Conservation (phyloP, 2,797 vertebrate species). For the Aeoliscus strigatus region DNA sequence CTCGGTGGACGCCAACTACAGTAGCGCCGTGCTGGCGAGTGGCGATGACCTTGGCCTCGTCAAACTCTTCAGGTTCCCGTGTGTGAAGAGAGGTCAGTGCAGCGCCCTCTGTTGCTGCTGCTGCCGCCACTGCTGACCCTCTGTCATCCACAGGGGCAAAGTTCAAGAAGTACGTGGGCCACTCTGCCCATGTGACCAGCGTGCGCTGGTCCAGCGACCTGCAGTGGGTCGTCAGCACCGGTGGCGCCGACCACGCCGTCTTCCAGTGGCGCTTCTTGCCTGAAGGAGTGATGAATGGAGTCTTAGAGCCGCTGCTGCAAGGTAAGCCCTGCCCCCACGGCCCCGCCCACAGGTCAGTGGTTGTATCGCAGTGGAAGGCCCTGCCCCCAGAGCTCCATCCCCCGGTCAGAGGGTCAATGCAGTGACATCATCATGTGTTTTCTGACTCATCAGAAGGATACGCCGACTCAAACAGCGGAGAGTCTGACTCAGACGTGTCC, state of each 20-base stretch:
- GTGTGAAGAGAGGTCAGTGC: conserved; percentile 91
- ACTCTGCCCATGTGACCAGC: conserved; percentile 96
- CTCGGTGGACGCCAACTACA: conserved; percentile 95
- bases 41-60: conserved; percentile 96
- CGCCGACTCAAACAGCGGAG: conserved; percentile 95
- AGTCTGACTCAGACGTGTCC: conserved; percentile 96
- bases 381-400: no score
- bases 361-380: no score
- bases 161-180: conserved; percentile 96
- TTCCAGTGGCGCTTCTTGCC: conserved; percentile 99
- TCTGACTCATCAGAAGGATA: no score
- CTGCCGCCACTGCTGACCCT: conserved; percentile 5
- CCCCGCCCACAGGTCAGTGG: no score
- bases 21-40: conserved; percentile 93
- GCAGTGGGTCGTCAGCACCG: conserved; percentile 97
- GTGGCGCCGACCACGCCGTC: conserved; percentile 96
- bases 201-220: conserved; percentile 97
- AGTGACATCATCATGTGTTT: conserved; percentile 94
- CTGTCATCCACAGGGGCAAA: conserved; percentile 87
- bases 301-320: conserved; percentile 75
- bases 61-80: conserved; percentile 94
- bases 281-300: conserved; percentile 91
- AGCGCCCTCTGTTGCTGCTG: background rate
- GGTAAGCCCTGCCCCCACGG: no score
- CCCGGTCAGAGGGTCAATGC: conserved; percentile 33